These are phyloP conservation scores for Montipora efflorescens DNA, from an alignment of 64 coral and sea anemone genomes.

Conservation along the genomic window DNA sequence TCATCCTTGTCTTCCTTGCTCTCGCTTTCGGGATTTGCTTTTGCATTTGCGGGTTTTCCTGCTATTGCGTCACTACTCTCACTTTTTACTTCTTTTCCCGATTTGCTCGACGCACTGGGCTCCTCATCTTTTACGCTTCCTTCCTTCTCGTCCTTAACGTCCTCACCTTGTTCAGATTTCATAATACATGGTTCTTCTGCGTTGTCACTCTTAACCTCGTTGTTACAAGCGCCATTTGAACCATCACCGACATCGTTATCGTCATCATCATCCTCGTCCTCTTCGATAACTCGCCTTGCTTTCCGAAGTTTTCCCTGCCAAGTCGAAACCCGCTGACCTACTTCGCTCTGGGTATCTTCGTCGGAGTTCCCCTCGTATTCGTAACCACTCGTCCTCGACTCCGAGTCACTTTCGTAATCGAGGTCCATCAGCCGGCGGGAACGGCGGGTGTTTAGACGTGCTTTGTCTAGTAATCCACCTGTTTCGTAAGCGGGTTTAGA, in stretches of 20 bases:
- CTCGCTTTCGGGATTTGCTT: background rate
- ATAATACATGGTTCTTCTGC: background rate
- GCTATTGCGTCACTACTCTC: background rate
- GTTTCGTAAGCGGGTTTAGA: slow-evolving; percentile 63
- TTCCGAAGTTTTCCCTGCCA: slow-evolving; percentile 78
- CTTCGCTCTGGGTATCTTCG: slow-evolving; percentile 12
- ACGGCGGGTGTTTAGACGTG: slow-evolving; percentile 47
- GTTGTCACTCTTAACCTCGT: background rate
- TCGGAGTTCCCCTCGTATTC: slow-evolving; percentile 79
- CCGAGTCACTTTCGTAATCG: slow-evolving; percentile 85
- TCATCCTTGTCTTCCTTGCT: background rate
- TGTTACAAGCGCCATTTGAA: background rate
- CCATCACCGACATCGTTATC: slow-evolving; percentile 28
- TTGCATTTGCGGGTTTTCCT: background rate
- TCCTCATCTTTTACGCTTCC: background rate
- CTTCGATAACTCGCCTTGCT: slow-evolving; percentile 67
- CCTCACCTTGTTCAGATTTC: background rate
- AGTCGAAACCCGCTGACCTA: slow-evolving; percentile 39
- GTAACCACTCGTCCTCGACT: slow-evolving; percentile 86
- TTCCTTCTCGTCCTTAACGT: background rate
- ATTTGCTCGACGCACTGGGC: background rate
- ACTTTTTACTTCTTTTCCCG: background rate
- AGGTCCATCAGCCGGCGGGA: slow-evolving; percentile 86
- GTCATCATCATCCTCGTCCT: slow-evolving; percentile 39
- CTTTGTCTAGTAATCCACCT: background rate